Percentiles rank a stretch among this genome's conserved stretches.
Conservation (phyloP, 2,888 invertebrate genomes). For the Latrodectus hesperus region DNA sequence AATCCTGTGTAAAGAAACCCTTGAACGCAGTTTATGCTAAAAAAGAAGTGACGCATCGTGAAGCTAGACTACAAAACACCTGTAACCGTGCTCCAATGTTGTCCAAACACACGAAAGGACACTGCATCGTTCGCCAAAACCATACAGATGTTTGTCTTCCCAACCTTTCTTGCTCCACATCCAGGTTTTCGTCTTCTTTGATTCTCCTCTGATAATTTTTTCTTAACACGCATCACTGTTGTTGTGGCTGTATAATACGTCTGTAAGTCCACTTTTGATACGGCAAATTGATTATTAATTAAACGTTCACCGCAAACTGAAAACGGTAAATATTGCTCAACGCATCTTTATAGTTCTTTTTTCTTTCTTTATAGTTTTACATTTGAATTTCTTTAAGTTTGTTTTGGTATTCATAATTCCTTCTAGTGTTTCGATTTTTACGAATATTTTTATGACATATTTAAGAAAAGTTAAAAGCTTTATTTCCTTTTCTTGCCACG, state of each 20-base stretch:
- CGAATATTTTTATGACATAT: neutral
- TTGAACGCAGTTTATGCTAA: neutral
- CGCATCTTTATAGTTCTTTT: neutral
- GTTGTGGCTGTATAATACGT: neutral
- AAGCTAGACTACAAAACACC: neutral
- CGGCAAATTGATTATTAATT: neutral
- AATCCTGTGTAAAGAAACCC: neutral
- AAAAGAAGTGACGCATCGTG: neutral
- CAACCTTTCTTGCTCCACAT: neutral
- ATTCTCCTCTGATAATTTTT: neutral
- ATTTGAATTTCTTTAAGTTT: neutral
- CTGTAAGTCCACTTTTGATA: neutral
- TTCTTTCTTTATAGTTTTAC: neutral
- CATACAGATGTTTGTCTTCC: neutral
- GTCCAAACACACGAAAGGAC: neutral
- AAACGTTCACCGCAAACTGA: neutral
- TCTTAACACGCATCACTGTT: neutral
- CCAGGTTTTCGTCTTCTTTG: neutral
- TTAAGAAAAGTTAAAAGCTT: no score
- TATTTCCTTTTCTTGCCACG: no score
- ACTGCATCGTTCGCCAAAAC: neutral
- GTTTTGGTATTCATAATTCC: neutral
- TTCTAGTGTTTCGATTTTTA: neutral
- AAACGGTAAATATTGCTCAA: neutral
- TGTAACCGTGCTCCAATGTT: neutral